phyloP scores from a whole-genome alignment of 1,140 invertebrate genomes.

The Babylonia areolata region DNA sequence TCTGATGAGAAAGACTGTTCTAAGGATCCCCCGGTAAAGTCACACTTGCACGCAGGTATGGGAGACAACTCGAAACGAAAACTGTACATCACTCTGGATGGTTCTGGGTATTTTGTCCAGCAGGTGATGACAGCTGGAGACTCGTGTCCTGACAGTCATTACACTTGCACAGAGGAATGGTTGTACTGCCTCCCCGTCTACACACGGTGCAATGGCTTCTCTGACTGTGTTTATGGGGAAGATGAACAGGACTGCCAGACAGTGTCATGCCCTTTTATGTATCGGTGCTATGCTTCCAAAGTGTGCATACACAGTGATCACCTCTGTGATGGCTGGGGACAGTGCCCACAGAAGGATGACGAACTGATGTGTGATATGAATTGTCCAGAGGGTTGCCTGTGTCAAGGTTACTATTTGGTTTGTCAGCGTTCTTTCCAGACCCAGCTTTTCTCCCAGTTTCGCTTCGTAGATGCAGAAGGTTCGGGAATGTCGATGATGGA shows the following conservation, averaged over 20 bases:
- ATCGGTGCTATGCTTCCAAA: not conserved
- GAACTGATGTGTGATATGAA: slow-evolving; percentile 1
- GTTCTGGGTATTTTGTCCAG: not conserved
- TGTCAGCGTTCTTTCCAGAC: not conserved
- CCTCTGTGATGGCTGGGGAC: not conserved
- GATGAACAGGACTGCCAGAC: not conserved
- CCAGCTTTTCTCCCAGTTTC: not conserved
- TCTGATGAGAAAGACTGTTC: no score
- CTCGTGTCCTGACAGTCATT: not conserved
- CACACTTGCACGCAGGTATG: no score
- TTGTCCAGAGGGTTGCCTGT: slow-evolving; percentile 10
- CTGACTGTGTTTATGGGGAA: not conserved
- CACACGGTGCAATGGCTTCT: slow-evolving; percentile 15
- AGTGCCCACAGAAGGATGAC: not conserved
- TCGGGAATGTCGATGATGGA: not conserved
- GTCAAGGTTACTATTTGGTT: not conserved
- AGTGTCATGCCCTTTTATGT: not conserved
- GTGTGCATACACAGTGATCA: slow-evolving; percentile 12
- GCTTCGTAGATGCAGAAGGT: not conserved
- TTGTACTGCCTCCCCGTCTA: slow-evolving; percentile 3
- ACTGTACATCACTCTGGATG: not conserved
- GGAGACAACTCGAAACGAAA: not conserved
- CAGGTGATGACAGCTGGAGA: not conserved
- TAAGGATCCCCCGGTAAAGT: no score
- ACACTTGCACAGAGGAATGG: not conserved